These are phyloP conservation scores for Spisula subtruncata DNA, from an alignment of 2,888 invertebrate species.

Conservation along the genomic window DNA sequence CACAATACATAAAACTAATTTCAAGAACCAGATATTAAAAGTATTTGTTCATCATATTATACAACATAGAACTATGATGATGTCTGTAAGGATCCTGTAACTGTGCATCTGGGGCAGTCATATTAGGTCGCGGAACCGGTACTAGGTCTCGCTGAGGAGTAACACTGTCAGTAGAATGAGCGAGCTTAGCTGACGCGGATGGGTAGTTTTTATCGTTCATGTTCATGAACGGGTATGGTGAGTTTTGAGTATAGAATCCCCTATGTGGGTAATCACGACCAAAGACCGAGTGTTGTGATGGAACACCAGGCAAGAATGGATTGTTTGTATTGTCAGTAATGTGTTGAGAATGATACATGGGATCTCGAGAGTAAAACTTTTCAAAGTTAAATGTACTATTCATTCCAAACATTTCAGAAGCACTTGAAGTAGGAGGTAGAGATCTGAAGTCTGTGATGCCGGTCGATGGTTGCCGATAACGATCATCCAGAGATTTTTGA, in stretches of 20 bases:
- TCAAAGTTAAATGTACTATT: constrained; percentile 85
- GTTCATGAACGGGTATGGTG: constrained; percentile 85
- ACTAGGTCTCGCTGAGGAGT: constrained; percentile 83
- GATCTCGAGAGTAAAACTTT: constrained; percentile 85
- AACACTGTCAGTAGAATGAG: constrained; percentile 77
- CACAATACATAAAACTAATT: constrained; percentile 11
- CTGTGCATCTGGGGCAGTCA: constrained; percentile 79
- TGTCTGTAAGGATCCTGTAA: constrained; percentile 86
- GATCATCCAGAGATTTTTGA: constrained; percentile 85
- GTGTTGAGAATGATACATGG: constrained; percentile 86
- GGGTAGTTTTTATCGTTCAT: constrained; percentile 86
- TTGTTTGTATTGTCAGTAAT: constrained; percentile 82
- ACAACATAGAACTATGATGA: constrained; percentile 82
- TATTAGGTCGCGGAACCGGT: constrained; percentile 79
- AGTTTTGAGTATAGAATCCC: constrained; percentile 83
- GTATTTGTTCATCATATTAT: constrained; percentile 86
- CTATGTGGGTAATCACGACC: constrained; percentile 83
- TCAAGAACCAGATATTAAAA: constrained; percentile 64
- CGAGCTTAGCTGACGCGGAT: constrained; percentile 80
- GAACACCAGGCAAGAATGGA: constrained; percentile 84
- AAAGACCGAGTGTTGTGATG: constrained; percentile 83
- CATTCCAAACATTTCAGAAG: constrained; percentile 84
- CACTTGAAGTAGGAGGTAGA: constrained; percentile 82
- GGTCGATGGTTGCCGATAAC: constrained; percentile 83
- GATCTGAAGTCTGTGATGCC: constrained; percentile 84